A percentile compares a stretch with the other conserved stretches of the same genome.
phyloP scores from a whole-genome alignment of 2,797 vertebrate species.

The Calcarius lapponicus region DNA sequence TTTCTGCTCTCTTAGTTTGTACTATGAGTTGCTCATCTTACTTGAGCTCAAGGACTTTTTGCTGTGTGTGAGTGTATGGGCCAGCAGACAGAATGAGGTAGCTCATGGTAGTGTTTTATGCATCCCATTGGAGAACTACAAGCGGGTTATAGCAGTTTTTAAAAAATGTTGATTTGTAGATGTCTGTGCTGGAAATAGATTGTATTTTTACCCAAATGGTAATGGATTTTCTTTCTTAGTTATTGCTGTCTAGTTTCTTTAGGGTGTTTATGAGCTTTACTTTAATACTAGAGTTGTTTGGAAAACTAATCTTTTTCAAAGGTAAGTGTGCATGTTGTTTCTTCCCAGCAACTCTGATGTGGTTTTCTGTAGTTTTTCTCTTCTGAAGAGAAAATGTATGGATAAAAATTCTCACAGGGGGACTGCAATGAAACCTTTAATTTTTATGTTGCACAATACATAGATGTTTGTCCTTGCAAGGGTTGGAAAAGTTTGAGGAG shows the following conservation, averaged over 20 bases:
- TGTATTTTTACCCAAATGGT: background rate
- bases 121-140: background rate
- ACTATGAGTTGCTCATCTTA: accelerated
- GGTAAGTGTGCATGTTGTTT: background rate
- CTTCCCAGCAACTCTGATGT: background rate
- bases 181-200: background rate
- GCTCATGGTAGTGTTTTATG: background rate
- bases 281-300: background rate
- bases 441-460: background rate
- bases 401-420: background rate
- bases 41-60: background rate
- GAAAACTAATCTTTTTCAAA: background rate
- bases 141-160: background rate
- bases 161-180: background rate
- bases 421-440: background rate
- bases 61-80: background rate
- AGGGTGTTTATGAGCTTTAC: background rate
- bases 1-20: background rate
- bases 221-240: background rate
- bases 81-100: background rate
- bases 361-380: background rate
- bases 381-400: background rate
- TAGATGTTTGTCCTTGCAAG: background rate
- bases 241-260: background rate
- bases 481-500: background rate